These are phyloP conservation scores for Numenius phaeopus DNA, from an alignment of 2,797 vertebrate genomes.

Conservation along the genomic window DNA sequence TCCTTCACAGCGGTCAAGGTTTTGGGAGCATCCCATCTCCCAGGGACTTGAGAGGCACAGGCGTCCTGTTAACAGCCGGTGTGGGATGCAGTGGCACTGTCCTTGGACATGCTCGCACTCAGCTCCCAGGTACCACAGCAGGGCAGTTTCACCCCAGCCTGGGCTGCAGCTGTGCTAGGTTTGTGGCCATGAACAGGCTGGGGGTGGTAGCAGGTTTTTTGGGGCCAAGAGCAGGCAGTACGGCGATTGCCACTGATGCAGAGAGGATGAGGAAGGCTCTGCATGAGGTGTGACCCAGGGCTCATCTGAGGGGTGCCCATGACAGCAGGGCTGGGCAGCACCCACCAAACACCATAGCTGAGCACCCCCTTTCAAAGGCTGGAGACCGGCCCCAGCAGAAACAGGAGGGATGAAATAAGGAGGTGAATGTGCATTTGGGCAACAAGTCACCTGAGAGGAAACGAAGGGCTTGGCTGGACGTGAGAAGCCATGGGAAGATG, in stretches of 20 bases:
- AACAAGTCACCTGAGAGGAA: not conserved
- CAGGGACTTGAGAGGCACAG: accelerated
- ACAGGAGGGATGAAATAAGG: not conserved
- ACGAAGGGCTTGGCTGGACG: not conserved
- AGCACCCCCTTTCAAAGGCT: not conserved
- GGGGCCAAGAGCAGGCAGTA: not conserved
- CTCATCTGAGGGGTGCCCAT: not conserved
- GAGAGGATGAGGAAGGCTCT: not conserved
- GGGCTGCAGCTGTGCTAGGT: not conserved
- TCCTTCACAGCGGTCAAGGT: not conserved
- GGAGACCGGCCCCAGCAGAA: not conserved
- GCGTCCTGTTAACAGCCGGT: not conserved
- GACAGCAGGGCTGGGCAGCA: accelerated
- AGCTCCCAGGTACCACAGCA: not conserved
- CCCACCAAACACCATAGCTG: accelerated
- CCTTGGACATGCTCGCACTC: accelerated
- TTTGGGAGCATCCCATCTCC: not conserved
- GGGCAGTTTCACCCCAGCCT: not conserved
- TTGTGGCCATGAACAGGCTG: accelerated
- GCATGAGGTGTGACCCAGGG: accelerated
- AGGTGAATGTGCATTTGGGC: accelerated
- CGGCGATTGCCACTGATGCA: accelerated
- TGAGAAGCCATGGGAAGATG: not conserved
- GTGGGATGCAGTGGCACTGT: not conserved
- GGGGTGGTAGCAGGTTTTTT: accelerated